Base-by-base conservation (phyloP, 2,113 vertebrate species). In the Plecturocebus donacophilus region DNA sequence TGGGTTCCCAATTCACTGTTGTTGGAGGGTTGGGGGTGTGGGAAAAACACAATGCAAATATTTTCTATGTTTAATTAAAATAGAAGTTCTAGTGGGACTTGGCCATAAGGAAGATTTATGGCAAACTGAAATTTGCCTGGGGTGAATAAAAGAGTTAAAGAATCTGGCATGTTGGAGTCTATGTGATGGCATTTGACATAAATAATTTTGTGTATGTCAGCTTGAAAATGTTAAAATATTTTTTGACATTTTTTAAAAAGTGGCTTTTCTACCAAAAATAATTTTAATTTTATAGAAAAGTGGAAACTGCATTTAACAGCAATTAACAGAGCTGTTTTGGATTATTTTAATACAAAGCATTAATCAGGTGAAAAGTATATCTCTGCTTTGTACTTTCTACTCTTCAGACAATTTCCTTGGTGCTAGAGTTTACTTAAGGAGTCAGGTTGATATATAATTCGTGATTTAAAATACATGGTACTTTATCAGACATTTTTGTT, bases 201-300 rank as follows among this genome's bases (percentile, higher is more conserved):
- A 96, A 97, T 97, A 97, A 58, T 70, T 98, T 98, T 98, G 49
- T 54, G 54, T 83, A 21, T 20, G 5, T 99, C 98, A 99, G 98
- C 99, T 98, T 98, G 99, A 98, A 98, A 98, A 98, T 99, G 98
- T 99, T 99, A 99, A 99, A 99, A 99, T 99, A 99, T 99, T 99
- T 99, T 99, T 99, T 99, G 98, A 99, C 98, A 98, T 98, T 98
- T 99, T 98, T 99, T 98, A 99, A 99, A 35, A 68, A 19, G 96
- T 98, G 98, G 97, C 56, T 98, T 98, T 98, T 99, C 96, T 98
- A 98, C 98, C 98, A 98, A 97, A 98, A 98, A 93, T 95, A 95
- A 98, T 98, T 98, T 98, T 97, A 97, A 97, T 96, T 97, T 97
- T 98, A 88, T 75, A 87, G 64, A 86, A 95, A 90, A 95, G 17